These are phyloP conservation scores for Naso thynnoides DNA, from an alignment of 2,797 vertebrate species.

Conservation along the genomic window DNA sequence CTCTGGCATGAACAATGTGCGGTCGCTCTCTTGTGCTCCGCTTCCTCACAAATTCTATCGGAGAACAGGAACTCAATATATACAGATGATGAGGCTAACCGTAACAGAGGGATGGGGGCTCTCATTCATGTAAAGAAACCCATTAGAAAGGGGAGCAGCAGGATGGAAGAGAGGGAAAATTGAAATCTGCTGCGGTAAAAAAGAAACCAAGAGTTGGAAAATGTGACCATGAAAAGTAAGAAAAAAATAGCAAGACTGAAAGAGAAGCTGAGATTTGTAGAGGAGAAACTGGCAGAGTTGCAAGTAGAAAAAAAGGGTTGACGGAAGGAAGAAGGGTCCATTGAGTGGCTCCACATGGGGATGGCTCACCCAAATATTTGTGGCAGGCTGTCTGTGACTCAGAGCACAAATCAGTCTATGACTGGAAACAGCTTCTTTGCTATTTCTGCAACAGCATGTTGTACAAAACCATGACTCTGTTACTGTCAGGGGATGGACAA, in stretches of 20 bases:
- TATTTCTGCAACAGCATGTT: conserved; percentile 33
- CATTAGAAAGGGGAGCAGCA: conserved; percentile 8
- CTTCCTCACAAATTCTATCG: conserved; percentile 20
- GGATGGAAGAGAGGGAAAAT: conserved; percentile 14
- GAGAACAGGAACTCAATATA: conserved; percentile 45
- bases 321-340: conserved; percentile 21
- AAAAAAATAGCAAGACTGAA: conserved; percentile 23
- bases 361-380: conserved; percentile 78
- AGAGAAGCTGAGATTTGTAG: conserved; percentile 18
- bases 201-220: conserved; percentile 32
- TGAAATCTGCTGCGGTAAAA: conserved; percentile 6
- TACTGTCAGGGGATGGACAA: conserved; percentile 27
- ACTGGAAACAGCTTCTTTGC: conserved; percentile 54
- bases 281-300: conserved; percentile 27
- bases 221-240: conserved; percentile 17
- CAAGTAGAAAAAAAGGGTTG: neutral
- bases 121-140: conserved; percentile 17
- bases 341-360: conserved; percentile 37
- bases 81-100: conserved; percentile 44
- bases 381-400: conserved; percentile 68
- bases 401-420: conserved; percentile 61
- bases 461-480: conserved; percentile 25
- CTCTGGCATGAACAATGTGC: conserved; percentile 29
- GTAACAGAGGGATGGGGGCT: conserved; percentile 43
- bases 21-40: conserved; percentile 12